Percentiles rank a stretch among this genome's conserved stretches.
Evolutionary conservation across 1,140 invertebrate species (phyloP).

Genomic region (Dendroctonus valens): DNA sequence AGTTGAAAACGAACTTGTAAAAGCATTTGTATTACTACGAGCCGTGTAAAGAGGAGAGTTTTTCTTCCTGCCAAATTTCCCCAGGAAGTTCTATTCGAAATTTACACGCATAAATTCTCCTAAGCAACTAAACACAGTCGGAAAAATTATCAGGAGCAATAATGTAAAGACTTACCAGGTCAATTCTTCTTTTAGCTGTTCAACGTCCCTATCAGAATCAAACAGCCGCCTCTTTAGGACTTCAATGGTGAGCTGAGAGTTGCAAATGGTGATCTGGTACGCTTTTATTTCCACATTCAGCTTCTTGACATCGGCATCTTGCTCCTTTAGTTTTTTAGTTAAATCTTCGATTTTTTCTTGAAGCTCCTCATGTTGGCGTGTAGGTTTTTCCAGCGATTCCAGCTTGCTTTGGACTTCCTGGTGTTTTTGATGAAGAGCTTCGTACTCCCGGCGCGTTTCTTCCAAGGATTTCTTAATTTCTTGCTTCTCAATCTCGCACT

Average conservation of each 20-base stretch:
- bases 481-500: slow-evolving; percentile 55
- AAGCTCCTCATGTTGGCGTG: slow-evolving; percentile 20
- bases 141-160: not conserved
- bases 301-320: slow-evolving; percentile 50
- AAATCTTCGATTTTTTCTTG: slow-evolving; percentile 33
- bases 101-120: too few species aligned
- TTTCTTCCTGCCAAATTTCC: too few species aligned
- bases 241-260: slow-evolving; percentile 53
- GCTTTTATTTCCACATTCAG: slow-evolving; percentile 52
- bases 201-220: slow-evolving; percentile 56
- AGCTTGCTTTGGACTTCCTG: slow-evolving; percentile 1
- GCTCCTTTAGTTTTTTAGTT: slow-evolving; percentile 27
- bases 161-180: slow-evolving; percentile 6
- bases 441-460: slow-evolving; percentile 49
- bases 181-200: slow-evolving; percentile 52
- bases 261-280: slow-evolving; percentile 53
- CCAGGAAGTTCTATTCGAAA: too few species aligned
- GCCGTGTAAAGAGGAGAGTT: too few species aligned
- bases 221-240: slow-evolving; percentile 54
- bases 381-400: slow-evolving; percentile 16
- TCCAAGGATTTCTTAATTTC: slow-evolving; percentile 52
- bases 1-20: too few species aligned
- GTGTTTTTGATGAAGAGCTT: slow-evolving; percentile 42
- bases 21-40: too few species aligned
- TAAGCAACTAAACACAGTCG: too few species aligned